Conservation (phyloP, 2,113 vertebrate genomes). For the Mystacornis crossleyi region DNA sequence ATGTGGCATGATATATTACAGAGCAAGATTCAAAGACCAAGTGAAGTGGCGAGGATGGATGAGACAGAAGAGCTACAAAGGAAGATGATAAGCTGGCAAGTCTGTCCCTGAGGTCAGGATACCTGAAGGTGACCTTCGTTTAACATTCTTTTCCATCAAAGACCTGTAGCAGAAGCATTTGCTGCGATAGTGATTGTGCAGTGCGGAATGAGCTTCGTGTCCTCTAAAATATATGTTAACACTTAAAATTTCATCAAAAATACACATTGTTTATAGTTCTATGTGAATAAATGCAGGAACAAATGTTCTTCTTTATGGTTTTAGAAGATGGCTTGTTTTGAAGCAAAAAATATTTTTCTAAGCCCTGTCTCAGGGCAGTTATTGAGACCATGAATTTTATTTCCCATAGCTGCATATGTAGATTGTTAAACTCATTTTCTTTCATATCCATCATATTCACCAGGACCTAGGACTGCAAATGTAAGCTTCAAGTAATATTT, state of each 20-base stretch:
- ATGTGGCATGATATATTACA: neutral
- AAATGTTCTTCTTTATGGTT: neutral
- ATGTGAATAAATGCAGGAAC: neutral
- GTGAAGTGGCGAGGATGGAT: neutral
- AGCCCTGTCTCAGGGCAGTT: neutral
- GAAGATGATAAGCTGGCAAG: neutral
- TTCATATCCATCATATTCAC: neutral
- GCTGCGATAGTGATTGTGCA: fast-evolving
- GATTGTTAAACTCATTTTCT: neutral
- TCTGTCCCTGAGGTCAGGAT: neutral
- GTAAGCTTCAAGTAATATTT: neutral
- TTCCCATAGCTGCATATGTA: neutral
- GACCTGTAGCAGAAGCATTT: neutral
- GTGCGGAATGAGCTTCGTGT: neutral
- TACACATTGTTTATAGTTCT: neutral
- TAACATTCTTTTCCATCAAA: neutral
- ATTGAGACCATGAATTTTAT: neutral
- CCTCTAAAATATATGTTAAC: neutral
- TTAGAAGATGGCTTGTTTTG: neutral
- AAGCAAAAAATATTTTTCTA: neutral
- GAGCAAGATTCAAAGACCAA: neutral
- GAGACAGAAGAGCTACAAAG: neutral
- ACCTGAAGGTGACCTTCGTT: neutral
- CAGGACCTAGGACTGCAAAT: neutral
- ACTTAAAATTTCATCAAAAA: neutral